Percentiles rank a stretch among this genome's conserved stretches.
Evolutionary conservation across 2,797 vertebrate species (phyloP).

Genomic region (Chrosomus eos): DNA sequence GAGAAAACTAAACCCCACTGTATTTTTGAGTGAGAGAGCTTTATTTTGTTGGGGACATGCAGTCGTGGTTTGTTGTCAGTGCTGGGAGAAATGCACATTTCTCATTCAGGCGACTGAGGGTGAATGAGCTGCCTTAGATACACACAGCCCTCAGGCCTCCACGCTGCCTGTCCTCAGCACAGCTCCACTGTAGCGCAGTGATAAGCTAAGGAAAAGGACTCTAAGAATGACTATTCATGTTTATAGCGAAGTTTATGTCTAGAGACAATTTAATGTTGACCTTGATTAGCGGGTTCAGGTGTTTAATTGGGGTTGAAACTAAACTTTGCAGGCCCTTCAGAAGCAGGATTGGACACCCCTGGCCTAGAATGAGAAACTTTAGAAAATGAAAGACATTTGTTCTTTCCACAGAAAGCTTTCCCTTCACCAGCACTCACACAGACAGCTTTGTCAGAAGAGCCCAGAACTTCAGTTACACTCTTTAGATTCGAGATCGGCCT

Average conservation of each 20-base stretch:
- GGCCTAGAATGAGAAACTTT: not conserved
- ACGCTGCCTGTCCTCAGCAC: conserved; percentile 32
- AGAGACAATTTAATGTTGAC: not conserved
- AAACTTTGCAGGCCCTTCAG: not conserved
- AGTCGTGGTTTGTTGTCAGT: conserved; percentile 49
- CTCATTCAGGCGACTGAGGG: conserved; percentile 48
- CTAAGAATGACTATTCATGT: conserved; percentile 33
- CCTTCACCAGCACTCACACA: not conserved
- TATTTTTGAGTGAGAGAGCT: conserved; percentile 50
- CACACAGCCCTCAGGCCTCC: conserved; percentile 51
- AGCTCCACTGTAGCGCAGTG: conserved; percentile 48
- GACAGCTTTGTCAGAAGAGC: conserved; percentile 11
- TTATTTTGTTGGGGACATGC: conserved; percentile 49
- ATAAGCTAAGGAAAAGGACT: conserved; percentile 51
- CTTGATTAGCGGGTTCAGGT: not conserved
- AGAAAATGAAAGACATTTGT: not conserved
- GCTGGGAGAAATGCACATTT: conserved; percentile 48
- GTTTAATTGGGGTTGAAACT: not conserved
- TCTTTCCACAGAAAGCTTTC: conserved; percentile 7
- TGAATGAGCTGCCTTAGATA: conserved; percentile 44
- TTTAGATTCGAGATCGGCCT: no score
- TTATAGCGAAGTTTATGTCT: conserved; percentile 1
- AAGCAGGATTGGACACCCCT: not conserved
- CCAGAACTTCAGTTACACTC: conserved; percentile 31
- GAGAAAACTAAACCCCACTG: conserved; percentile 20